Base-by-base conservation (phyloP, 2,888 invertebrate species). In the Lasioglossum morio region DNA sequence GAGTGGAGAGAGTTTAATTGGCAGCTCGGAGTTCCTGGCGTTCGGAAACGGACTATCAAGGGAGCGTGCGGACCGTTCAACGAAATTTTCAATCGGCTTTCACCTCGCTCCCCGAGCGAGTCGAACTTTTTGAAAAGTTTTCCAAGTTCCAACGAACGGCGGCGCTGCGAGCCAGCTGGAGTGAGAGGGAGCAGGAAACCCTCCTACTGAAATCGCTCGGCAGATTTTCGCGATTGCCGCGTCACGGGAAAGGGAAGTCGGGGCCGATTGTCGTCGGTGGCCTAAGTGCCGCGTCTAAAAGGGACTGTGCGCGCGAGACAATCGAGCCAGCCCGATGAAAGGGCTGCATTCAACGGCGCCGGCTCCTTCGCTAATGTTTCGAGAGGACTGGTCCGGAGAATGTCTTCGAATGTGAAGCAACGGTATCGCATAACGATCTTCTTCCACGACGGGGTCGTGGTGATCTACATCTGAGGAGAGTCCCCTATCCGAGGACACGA, bases 391-490 rank as follows among this genome's bases (percentile, higher is more conserved):
- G 30, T 12, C 10, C 23, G 66, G 69, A 69, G 73, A 94, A 97
- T 97, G 97, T 97, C 97, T 89, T 97, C 96, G 91, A 96, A 96
- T 88, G 96, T 96, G 85, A 97, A 96, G 95, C 95, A 96, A 87
- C 96, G 97, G 93, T 97, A 97, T 94, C 96, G 97, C 90, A 97
- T 97, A 91, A 97, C 97, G 23, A 96, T 97, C 91, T 97, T 96
- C 95, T 96, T 97, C 94, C 96, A 97, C 92, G 96, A 97, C 93
- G 96, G 96, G 92, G 96, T 97, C 81, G 96, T 97, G 19, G 66
- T 66, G 66, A 34, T 66, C 66, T 19, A 66, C 66, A 34, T 66
- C 66, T 66, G 34, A 66, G 10, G 27, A 27, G 27, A 27, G 60
- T 30, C 30, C 30, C 60, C 16, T n/a, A 53, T 48, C 23, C 53